These are phyloP conservation scores for Bos javanicus DNA, from an alignment of 2,113 vertebrate genomes.

Conservation along the genomic window DNA sequence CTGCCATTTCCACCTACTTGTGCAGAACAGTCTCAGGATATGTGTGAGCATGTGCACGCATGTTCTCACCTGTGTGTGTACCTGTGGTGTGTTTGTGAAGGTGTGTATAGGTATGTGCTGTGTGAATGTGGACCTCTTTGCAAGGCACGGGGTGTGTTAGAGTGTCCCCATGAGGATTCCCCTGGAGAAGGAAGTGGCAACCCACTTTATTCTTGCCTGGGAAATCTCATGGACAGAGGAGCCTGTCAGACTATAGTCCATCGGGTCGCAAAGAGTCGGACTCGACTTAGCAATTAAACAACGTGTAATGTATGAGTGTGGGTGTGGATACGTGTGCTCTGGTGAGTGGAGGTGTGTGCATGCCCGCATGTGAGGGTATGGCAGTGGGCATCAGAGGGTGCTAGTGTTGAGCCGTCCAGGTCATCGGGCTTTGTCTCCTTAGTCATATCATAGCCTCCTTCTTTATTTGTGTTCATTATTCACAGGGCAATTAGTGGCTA, in stretches of 20 bases:
- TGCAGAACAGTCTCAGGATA: neutral
- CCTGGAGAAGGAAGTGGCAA: neutral
- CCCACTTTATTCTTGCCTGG: neutral
- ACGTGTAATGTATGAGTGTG: accelerated
- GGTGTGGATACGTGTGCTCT: accelerated
- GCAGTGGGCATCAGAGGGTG: neutral
- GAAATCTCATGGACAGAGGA: neutral
- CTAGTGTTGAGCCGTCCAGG: neutral
- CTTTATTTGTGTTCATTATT: neutral
- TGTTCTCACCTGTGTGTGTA: accelerated
- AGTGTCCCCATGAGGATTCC: neutral
- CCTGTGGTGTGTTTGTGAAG: neutral
- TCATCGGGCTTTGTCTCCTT: neutral
- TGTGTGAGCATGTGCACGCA: accelerated
- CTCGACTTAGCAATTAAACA: neutral
- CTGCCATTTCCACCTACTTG: neutral
- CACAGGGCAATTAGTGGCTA: neutral
- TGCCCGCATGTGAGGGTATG: accelerated
- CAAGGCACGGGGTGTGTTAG: neutral
- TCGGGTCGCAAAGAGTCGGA: accelerated
- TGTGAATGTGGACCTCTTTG: accelerated
- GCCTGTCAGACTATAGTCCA: neutral
- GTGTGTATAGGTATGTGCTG: neutral
- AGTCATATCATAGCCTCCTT: neutral
- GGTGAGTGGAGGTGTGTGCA: neutral